phyloP scores from a whole-genome alignment of 1,140 invertebrate genomes.

The Drosophila busckii region DNA sequence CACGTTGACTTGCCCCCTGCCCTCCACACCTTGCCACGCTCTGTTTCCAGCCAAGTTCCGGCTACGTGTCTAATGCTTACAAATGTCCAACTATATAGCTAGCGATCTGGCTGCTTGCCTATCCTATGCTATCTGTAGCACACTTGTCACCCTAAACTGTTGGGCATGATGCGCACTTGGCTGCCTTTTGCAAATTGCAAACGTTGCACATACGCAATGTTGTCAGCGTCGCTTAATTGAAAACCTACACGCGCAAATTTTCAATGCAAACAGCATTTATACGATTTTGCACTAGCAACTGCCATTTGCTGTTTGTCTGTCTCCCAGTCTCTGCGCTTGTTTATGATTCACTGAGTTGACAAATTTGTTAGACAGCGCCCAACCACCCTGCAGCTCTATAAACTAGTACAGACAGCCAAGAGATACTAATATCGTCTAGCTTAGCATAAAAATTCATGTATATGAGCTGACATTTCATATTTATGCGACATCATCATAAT shows the following conservation, averaged over 20 bases:
- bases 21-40: neutral
- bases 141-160: slow-evolving; percentile 59
- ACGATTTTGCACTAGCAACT: slow-evolving; percentile 28
- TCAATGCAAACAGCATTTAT: slow-evolving; percentile 57
- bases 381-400: neutral
- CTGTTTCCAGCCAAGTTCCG: slow-evolving; percentile 18
- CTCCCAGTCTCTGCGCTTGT: slow-evolving; percentile 33
- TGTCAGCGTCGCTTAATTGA: slow-evolving; percentile 47
- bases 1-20: slow-evolving; percentile 16
- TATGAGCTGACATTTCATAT: slow-evolving; percentile 47
- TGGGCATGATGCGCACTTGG: slow-evolving; percentile 24
- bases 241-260: slow-evolving; percentile 60
- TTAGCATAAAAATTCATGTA: slow-evolving; percentile 17
- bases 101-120: neutral
- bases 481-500: slow-evolving; percentile 68
- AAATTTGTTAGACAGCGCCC: slow-evolving; percentile 42
- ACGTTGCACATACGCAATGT: slow-evolving; percentile 57
- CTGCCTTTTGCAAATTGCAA: slow-evolving; percentile 25
- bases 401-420: slow-evolving; percentile 13
- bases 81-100: slow-evolving; percentile 40
- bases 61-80: slow-evolving; percentile 59
- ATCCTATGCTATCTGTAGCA: slow-evolving; percentile 13
- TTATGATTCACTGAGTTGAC: slow-evolving; percentile 69
- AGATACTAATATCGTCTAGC: slow-evolving; percentile 23
- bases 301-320: slow-evolving; percentile 9